Evolutionary conservation across 1,140 invertebrate species (phyloP).

Genomic region (Drosophila parvula): DNA sequence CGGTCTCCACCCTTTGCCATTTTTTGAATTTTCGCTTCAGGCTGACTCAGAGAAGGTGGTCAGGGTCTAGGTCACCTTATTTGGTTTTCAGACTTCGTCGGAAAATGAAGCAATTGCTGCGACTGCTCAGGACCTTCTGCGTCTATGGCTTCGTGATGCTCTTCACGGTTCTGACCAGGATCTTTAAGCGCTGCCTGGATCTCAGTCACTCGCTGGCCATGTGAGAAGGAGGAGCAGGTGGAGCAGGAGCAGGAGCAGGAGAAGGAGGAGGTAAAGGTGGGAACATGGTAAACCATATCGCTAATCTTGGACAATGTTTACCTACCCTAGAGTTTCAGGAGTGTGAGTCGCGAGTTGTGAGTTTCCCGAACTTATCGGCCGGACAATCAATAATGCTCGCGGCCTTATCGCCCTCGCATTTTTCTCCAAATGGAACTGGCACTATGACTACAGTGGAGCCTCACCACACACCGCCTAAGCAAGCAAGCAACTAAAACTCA

Average conservation of each 20-base stretch:
- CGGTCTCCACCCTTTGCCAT: neutral
- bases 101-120: slow-evolving; percentile 54
- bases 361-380: slow-evolving; percentile 39
- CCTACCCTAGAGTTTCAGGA: neutral
- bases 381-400: slow-evolving; percentile 57
- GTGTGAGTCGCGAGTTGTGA: slow-evolving; percentile 9
- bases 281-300: neutral
- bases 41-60: neutral
- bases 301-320: slow-evolving; percentile 26
- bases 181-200: slow-evolving; percentile 44
- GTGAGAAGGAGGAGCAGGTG: neutral
- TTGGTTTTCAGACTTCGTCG: slow-evolving; percentile 11
- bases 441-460: slow-evolving; percentile 12
- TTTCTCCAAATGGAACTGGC: neutral
- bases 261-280: neutral
- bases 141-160: slow-evolving; percentile 55
- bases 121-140: slow-evolving; percentile 34
- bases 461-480: neutral
- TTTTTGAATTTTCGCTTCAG: slow-evolving; percentile 1
- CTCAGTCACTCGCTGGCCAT: slow-evolving; percentile 51
- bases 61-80: neutral
- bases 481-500: no score
- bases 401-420: slow-evolving; percentile 40
- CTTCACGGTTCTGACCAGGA: slow-evolving; percentile 39
- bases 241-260: neutral